Evolutionary conservation across 2,113 vertebrate genomes (phyloP).

Genomic region (Damaliscus lunatus): DNA sequence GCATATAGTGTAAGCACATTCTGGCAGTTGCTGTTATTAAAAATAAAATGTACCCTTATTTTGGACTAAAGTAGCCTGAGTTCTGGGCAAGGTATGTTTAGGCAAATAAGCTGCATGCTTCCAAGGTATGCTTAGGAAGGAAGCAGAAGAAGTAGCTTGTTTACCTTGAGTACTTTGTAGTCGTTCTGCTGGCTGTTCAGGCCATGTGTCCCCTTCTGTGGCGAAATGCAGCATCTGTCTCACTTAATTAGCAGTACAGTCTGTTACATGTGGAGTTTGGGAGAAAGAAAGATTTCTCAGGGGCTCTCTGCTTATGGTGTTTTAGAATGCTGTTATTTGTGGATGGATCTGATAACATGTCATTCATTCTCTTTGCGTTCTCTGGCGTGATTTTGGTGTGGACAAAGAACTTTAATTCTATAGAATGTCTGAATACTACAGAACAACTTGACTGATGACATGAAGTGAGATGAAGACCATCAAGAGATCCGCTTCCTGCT

Average conservation of each 20-base stretch:
- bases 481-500: background rate
- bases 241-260: constrained; percentile 22
- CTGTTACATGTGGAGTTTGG: background rate
- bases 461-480: background rate
- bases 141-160: constrained; percentile 22
- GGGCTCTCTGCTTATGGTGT: background rate
- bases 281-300: constrained; percentile 7
- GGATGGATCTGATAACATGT: background rate
- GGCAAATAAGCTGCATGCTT: background rate
- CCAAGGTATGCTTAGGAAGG: background rate
- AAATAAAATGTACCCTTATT: background rate
- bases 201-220: background rate
- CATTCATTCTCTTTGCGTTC: background rate
- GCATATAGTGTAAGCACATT: background rate
- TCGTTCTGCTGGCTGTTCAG: background rate
- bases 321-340: constrained; percentile 37
- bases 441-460: background rate
- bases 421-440: background rate
- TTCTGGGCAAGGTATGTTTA: background rate
- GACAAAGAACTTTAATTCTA: background rate
- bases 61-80: background rate
- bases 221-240: background rate
- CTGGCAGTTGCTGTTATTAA: background rate
- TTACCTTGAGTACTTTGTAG: background rate
- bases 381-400: background rate